Evolutionary conservation across 2,888 invertebrate species (phyloP).

Genomic region (Rhagonycha lutea): DNA sequence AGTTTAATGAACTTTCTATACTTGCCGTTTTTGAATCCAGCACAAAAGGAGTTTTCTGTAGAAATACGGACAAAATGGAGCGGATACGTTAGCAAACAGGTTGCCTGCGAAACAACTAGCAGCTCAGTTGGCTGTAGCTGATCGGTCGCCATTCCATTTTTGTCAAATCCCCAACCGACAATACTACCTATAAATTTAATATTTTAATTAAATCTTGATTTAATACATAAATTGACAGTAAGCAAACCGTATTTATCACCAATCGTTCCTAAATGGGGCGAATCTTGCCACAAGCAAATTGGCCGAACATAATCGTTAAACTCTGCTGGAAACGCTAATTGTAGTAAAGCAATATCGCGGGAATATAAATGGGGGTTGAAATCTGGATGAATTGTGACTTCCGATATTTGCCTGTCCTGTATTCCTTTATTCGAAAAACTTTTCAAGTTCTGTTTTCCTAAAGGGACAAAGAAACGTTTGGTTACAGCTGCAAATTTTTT

Average conservation of each 20-base stretch:
- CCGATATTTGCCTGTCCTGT: conserved; percentile 47
- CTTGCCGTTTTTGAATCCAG: conserved; percentile 55
- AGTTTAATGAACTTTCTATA: neutral
- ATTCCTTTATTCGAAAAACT: conserved; percentile 49
- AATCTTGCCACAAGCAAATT: conserved; percentile 47
- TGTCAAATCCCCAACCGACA: conserved; percentile 61
- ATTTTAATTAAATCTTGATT: neutral
- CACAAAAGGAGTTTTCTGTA: conserved; percentile 60
- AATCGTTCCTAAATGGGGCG: conserved; percentile 36
- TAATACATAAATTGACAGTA: neutral
- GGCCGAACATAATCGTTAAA: conserved; percentile 50
- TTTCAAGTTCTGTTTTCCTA: conserved; percentile 50
- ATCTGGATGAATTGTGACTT: conserved; percentile 45
- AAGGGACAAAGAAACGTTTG: neutral
- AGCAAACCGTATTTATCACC: conserved; percentile 40
- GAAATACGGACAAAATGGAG: conserved; percentile 65
- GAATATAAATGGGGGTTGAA: conserved; percentile 44
- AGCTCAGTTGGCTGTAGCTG: conserved; percentile 63
- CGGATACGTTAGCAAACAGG: conserved; percentile 64
- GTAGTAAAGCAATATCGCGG: conserved; percentile 48
- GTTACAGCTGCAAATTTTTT: neutral
- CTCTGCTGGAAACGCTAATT: conserved; percentile 40
- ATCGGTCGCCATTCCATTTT: conserved; percentile 61
- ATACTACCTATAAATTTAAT: conserved; percentile 43
- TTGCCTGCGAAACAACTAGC: conserved; percentile 64